Percentiles rank a stretch among this genome's conserved stretches.
Evolutionary conservation across 2,797 vertebrate species (phyloP).

Genomic region (Pristis pectinata): DNA sequence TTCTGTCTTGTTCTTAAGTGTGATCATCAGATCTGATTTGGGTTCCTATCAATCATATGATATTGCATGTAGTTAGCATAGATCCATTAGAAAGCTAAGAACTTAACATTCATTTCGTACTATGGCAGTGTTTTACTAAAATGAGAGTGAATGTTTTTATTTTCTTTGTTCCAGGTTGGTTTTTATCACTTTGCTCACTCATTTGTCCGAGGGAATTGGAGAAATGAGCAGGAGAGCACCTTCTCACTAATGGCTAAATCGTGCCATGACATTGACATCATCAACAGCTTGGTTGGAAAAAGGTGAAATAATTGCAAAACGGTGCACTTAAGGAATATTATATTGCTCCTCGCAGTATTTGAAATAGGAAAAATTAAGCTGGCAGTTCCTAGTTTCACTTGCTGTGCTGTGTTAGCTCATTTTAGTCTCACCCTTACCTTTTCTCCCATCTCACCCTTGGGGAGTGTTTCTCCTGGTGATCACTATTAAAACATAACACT

Average conservation of each 20-base stretch:
- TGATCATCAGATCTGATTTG: neutral
- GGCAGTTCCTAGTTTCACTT: neutral
- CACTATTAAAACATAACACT: neutral
- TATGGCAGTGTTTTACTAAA: neutral
- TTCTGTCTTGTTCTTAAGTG: neutral
- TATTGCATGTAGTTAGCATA: neutral
- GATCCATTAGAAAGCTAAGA: neutral
- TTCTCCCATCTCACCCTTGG: neutral
- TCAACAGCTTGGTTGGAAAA: conserved; percentile 68
- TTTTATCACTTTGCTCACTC: conserved; percentile 78
- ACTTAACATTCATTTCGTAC: neutral
- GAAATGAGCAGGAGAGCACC: conserved; percentile 71
- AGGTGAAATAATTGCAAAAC: conserved; percentile 50
- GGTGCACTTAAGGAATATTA: neutral
- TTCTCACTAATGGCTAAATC: conserved; percentile 74
- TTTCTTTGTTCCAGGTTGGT: conserved; percentile 58
- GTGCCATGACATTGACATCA: conserved; percentile 75
- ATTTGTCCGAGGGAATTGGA: conserved; percentile 77
- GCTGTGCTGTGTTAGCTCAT: neutral
- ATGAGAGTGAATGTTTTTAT: neutral
- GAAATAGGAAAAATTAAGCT: neutral
- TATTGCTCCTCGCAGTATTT: neutral
- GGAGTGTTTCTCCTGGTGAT: neutral
- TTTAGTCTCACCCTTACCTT: neutral
- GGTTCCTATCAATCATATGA: neutral